Evolutionary conservation across 1,140 invertebrate species (phyloP).

Genomic region (Achatina immaculata): DNA sequence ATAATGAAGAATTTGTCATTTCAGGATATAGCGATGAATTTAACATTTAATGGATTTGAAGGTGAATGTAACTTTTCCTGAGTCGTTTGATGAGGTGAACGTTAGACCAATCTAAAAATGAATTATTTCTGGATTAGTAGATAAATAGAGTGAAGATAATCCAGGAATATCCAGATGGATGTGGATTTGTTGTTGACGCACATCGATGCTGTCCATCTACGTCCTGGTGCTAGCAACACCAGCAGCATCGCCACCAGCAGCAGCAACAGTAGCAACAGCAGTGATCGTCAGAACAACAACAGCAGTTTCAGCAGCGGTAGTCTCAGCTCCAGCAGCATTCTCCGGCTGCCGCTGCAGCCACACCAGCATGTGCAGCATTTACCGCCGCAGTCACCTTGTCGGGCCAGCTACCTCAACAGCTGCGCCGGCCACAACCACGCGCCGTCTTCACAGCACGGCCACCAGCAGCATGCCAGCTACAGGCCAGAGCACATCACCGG

Average conservation of each 20-base stretch:
- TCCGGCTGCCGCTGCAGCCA: not conserved
- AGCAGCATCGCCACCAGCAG: not conserved
- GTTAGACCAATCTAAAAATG: no score
- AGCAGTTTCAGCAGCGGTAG: not conserved
- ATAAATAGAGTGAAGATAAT: no score
- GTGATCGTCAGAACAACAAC: slow-evolving; percentile 17
- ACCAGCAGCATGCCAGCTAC: not conserved
- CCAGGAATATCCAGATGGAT: no score
- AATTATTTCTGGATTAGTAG: no score
- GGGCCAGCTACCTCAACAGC: not conserved
- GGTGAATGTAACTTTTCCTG: no score
- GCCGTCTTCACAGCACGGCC: not conserved
- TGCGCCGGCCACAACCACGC: not conserved
- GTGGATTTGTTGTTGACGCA: slow-evolving; percentile 24
- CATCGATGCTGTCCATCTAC: slow-evolving; percentile 22
- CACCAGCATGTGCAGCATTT: not conserved
- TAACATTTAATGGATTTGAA: no score
- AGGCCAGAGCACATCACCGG: not conserved
- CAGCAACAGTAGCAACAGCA: not conserved
- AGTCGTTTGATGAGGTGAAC: no score
- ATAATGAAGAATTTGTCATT: no score
- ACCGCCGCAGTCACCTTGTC: not conserved
- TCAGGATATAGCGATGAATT: no score
- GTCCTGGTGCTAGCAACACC: not conserved
- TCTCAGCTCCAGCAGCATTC: not conserved